Percentiles rank a stretch among this genome's conserved stretches.
Conservation (phyloP, 2,113 vertebrate species). For the Alethe castanea region DNA sequence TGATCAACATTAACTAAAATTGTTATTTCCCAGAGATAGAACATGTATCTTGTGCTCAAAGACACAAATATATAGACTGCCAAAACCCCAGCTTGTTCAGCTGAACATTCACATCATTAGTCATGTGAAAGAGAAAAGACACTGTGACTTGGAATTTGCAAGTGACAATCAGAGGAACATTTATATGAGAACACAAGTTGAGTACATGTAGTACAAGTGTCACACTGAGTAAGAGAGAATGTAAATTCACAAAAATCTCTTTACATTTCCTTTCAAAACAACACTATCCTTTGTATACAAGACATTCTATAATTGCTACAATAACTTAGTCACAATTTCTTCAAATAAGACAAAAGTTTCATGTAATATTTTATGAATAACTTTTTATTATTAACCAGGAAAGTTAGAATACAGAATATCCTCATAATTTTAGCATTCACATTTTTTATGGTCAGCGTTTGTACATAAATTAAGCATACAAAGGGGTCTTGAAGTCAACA, state of each 20-base stretch:
- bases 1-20: background rate
- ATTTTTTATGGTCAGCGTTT: background rate
- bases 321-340: background rate
- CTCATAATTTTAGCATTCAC: background rate
- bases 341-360: background rate
- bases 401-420: background rate
- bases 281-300: background rate
- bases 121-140: background rate
- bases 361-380: background rate
- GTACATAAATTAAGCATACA: background rate
- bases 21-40: background rate
- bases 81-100: background rate
- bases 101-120: background rate
- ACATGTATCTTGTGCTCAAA: background rate
- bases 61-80: background rate
- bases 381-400: constrained; percentile 2
- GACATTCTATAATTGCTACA: background rate
- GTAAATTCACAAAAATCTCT: background rate
- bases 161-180: background rate
- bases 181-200: background rate
- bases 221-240: background rate
- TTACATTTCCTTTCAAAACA: background rate
- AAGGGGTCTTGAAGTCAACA: background rate
- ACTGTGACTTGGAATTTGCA: constrained; percentile 13
- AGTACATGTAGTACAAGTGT: background rate